A percentile compares a stretch with the other conserved stretches of the same genome.
These are phyloP conservation scores for Drosophila pegasa DNA, from an alignment of 2,888 invertebrate genomes.

Conservation along the genomic window DNA sequence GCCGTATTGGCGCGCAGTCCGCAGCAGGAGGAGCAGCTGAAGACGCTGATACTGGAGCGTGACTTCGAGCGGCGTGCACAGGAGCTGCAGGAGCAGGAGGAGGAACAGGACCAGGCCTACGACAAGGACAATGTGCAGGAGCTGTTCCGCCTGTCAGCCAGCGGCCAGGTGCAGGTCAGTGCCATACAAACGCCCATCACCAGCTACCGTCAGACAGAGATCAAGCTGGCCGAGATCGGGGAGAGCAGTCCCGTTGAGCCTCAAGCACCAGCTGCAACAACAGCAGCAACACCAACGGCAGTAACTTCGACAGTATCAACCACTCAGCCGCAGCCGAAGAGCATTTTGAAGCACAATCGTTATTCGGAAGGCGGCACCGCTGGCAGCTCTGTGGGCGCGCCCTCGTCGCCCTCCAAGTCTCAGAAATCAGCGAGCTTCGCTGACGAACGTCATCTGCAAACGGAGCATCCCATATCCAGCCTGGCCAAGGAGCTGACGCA, in stretches of 20 bases:
- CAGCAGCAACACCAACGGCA: conserved; percentile 13
- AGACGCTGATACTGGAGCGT: conserved; percentile 95
- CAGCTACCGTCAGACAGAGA: conserved; percentile 83
- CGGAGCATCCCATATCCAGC: conserved; percentile 81
- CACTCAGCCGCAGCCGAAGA: conserved; percentile 82
- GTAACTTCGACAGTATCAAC: not conserved
- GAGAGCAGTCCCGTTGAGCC: conserved; percentile 62
- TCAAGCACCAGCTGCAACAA: conserved; percentile 14
- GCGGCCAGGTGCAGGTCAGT: conserved; percentile 78
- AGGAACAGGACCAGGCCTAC: conserved; percentile 85
- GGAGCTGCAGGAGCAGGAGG: conserved; percentile 90
- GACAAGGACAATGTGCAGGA: conserved; percentile 86
- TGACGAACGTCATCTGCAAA: conserved; percentile 82
- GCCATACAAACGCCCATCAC: conserved; percentile 85
- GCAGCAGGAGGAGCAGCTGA: conserved; percentile 94
- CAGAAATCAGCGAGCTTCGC: conserved; percentile 84
- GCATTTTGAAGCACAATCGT: conserved; percentile 84
- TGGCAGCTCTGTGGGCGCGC: conserved; percentile 63
- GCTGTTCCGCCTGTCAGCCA: conserved; percentile 85
- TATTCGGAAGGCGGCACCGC: conserved; percentile 73
- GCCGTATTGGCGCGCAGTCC: conserved; percentile 89
- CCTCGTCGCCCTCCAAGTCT: conserved; percentile 84
- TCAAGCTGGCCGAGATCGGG: conserved; percentile 76
- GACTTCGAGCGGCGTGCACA: conserved; percentile 97
- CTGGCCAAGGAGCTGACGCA: conserved; percentile 81